Percentiles rank a stretch among this genome's conserved stretches.
These are phyloP conservation scores for Melipona quadrifasciata DNA, from an alignment of 1,140 invertebrate species.

Conservation along the genomic window DNA sequence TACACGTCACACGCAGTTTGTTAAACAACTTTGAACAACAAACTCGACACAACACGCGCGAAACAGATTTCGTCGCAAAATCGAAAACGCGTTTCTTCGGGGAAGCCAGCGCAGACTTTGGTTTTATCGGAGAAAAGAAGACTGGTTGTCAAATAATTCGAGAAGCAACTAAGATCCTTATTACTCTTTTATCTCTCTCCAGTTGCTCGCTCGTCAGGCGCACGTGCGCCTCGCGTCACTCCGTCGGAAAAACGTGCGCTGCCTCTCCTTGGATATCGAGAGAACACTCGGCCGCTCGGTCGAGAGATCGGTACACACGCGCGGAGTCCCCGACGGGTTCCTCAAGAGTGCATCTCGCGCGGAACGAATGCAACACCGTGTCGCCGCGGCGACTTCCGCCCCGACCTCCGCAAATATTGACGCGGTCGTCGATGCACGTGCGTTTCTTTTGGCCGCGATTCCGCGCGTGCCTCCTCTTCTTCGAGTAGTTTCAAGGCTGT, in stretches of 20 bases:
- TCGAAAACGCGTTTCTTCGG: not conserved
- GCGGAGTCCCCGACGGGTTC: not conserved
- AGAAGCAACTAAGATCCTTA: not conserved
- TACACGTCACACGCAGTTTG: not conserved
- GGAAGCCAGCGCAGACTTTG: not conserved
- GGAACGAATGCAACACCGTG: constrained; percentile 15
- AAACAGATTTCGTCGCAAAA: not conserved
- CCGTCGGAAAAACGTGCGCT: not conserved
- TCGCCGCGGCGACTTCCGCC: constrained; percentile 28
- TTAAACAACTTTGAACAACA: not conserved
- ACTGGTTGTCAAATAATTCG: not conserved
- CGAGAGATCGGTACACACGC: not conserved
- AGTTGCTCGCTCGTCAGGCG: not conserved
- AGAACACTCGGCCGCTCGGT: not conserved
- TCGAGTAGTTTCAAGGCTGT: not conserved
- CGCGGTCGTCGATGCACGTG: constrained; percentile 23
- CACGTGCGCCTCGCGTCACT: no score
- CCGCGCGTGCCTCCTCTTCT: not conserved
- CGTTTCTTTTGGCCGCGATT: not conserved
- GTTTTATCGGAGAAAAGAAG: no score
- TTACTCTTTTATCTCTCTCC: no score
- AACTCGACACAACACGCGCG: not conserved
- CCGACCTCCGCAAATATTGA: constrained; percentile 43
- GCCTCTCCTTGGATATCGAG: not conserved
- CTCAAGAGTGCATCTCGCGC: constrained; percentile 34